Conservation (phyloP, 2,888 invertebrate genomes). For the Clunio marinus region DNA sequence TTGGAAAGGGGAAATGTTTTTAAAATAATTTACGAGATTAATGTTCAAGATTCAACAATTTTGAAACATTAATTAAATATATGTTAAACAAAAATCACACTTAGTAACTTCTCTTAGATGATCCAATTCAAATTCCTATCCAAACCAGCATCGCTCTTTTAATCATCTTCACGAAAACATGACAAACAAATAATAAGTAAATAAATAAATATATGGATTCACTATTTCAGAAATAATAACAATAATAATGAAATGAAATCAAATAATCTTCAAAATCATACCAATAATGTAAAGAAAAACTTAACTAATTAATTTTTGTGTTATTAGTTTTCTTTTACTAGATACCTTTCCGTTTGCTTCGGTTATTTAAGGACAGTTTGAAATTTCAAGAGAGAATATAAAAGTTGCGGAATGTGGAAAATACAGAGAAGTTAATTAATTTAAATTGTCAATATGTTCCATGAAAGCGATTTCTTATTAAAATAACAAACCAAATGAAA, state of each 20-base stretch:
- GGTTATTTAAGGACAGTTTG: slow-evolving; percentile 38
- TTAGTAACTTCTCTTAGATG: too few relatives aligned
- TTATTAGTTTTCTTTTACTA: slow-evolving; percentile 23
- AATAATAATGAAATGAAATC: neutral
- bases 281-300: neutral
- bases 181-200: neutral
- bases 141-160: neutral
- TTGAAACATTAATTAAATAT: too few relatives aligned
- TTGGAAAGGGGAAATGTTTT: too few relatives aligned
- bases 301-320: slow-evolving; percentile 7
- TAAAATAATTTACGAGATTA: too few relatives aligned
- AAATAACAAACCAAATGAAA: neutral
- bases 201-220: neutral
- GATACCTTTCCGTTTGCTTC: slow-evolving; percentile 39
- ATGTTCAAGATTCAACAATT: too few relatives aligned
- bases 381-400: slow-evolving; percentile 33
- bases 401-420: slow-evolving; percentile 18
- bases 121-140: too few relatives aligned
- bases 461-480: slow-evolving; percentile 2
- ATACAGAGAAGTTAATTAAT: slow-evolving; percentile 36
- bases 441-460: slow-evolving; percentile 30
- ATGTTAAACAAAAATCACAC: too few relatives aligned
- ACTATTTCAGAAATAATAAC: neutral
- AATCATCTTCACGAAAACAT: too few relatives aligned
- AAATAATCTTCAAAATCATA: neutral